phyloP scores from a whole-genome alignment of 2,113 vertebrate species.

The Aramus guarauna region DNA sequence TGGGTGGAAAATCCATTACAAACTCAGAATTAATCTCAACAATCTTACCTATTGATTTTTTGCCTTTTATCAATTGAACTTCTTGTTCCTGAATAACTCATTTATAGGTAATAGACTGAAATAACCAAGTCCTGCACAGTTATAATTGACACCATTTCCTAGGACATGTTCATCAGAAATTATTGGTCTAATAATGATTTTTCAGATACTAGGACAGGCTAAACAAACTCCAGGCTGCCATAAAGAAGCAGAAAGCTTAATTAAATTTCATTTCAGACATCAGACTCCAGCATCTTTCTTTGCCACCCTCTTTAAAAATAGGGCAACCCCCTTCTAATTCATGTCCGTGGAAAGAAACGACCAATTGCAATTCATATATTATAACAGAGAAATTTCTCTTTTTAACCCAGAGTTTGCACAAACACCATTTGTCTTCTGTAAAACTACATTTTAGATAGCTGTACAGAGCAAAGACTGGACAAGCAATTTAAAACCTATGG shows the following conservation, averaged over 20 bases:
- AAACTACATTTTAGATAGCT: not conserved
- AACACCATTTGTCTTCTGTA: not conserved
- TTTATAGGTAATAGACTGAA: slow-evolving; percentile 47
- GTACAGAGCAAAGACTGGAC: not conserved
- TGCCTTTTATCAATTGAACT: slow-evolving; percentile 35
- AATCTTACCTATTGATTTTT: slow-evolving; percentile 49
- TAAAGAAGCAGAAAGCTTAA: not conserved
- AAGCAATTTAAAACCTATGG: not conserved
- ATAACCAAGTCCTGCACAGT: not conserved
- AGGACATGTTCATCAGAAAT: not conserved
- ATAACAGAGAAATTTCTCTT: not conserved
- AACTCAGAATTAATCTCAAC: slow-evolving; percentile 22
- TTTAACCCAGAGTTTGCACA: not conserved
- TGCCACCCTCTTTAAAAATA: not conserved
- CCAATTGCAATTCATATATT: fast-evolving
- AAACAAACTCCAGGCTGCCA: not conserved
- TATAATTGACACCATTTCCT: slow-evolving; percentile 16
- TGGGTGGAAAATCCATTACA: not conserved
- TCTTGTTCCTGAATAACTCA: slow-evolving; percentile 52
- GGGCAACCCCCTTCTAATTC: not conserved
- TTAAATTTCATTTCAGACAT: not conserved
- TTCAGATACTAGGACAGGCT: not conserved
- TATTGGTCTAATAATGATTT: slow-evolving; percentile 20
- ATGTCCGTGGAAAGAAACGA: fast-evolving
- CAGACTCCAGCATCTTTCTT: not conserved